Evolutionary conservation across 2,888 invertebrate genomes (phyloP).

Genomic region (Drosophila mercatorum): DNA sequence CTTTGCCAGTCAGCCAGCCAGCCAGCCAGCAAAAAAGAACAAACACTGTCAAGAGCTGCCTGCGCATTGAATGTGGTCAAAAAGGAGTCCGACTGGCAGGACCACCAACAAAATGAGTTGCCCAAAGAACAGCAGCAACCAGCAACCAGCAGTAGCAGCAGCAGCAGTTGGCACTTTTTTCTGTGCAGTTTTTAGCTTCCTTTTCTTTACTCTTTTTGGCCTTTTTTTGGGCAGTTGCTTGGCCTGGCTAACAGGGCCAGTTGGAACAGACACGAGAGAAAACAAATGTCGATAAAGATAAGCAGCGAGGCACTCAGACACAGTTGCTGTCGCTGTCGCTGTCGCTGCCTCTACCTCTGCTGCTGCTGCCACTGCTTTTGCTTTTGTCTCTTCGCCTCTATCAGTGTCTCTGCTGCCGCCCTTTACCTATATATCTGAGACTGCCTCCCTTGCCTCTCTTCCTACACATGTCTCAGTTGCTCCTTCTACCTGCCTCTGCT

Average conservation of each 20-base stretch:
- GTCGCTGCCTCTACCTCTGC: neutral
- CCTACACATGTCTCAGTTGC: neutral
- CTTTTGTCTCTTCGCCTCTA: neutral
- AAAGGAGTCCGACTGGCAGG: constrained; percentile 65
- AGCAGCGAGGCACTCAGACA: constrained; percentile 26
- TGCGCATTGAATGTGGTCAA: constrained; percentile 73
- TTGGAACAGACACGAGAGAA: constrained; percentile 39
- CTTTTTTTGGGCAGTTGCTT: constrained; percentile 45
- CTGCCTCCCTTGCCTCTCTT: neutral
- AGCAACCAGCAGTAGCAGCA: constrained; percentile 31
- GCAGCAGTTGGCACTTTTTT: constrained; percentile 69
- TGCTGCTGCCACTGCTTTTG: neutral
- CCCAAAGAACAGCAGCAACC: constrained; percentile 36
- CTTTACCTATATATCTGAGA: too few species aligned
- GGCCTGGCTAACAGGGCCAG: constrained; percentile 46
- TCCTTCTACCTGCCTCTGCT: neutral
- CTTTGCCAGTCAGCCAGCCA: constrained; percentile 20
- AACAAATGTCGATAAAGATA: constrained; percentile 65
- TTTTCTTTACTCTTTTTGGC: neutral
- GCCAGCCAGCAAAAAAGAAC: constrained; percentile 22
- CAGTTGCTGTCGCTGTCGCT: neutral
- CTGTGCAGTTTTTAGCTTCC: neutral
- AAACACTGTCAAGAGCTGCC: constrained; percentile 16
- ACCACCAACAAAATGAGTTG: constrained; percentile 60
- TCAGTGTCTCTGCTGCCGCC: neutral